Conservation (phyloP, 2,113 vertebrate genomes). For the Haplotaxodon microlepis region DNA sequence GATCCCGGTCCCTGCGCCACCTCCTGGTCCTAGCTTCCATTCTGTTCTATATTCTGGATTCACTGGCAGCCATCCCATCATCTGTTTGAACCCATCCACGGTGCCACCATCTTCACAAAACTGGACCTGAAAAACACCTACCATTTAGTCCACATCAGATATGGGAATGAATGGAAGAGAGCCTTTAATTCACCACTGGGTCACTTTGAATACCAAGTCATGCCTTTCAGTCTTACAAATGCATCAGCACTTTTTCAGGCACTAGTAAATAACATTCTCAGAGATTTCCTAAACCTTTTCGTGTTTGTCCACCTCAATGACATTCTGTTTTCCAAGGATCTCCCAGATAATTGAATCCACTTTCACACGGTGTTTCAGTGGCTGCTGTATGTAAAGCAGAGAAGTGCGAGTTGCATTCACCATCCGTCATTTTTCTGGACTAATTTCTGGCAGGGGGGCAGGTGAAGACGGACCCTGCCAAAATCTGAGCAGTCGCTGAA, state of each 20-base stretch:
- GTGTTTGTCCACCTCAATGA: background rate
- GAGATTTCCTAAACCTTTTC: rapidly evolving
- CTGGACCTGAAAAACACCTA: background rate
- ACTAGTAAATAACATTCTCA: rapidly evolving
- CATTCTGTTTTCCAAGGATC: background rate
- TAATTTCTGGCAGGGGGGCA: background rate
- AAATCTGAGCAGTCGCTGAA: background rate
- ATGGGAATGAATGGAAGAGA: background rate
- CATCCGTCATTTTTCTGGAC: background rate
- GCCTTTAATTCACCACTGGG: background rate
- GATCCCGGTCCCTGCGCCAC: rapidly evolving
- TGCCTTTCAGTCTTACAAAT: background rate
- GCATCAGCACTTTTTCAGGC: background rate
- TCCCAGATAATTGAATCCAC: background rate
- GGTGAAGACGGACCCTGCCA: background rate
- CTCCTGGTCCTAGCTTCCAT: background rate
- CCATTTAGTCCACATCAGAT: background rate
- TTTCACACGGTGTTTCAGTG: background rate
- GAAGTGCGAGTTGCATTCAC: background rate
- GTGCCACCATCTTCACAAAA: background rate
- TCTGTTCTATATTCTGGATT: background rate
- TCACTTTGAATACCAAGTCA: background rate
- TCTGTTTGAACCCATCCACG: background rate
- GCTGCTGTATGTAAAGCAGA: background rate
- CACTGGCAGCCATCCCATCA: background rate